phyloP scores from a whole-genome alignment of 2,797 vertebrate genomes.

The Melanotaenia parkinsoni region DNA sequence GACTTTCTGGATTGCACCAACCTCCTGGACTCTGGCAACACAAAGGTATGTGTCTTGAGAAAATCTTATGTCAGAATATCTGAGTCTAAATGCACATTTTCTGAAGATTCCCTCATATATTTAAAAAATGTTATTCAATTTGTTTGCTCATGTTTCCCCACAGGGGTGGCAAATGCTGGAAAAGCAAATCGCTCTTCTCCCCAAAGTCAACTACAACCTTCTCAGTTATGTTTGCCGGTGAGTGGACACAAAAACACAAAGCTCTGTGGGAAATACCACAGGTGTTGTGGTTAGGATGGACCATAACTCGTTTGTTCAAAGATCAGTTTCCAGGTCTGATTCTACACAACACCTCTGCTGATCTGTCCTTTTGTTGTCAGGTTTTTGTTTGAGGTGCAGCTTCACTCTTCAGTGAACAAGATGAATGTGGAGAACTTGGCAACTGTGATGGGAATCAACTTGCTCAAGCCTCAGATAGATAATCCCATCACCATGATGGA shows the following conservation, averaged over 20 bases:
- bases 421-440: constrained; percentile 98
- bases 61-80: background rate
- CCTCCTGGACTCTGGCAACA: constrained; percentile 74
- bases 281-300: too few species aligned
- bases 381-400: constrained; percentile 94
- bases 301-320: too few species aligned
- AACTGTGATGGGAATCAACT: constrained; percentile 96
- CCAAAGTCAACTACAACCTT: constrained; percentile 92
- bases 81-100: background rate
- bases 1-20: constrained; percentile 90
- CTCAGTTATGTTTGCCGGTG: constrained; percentile 95
- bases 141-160: constrained; percentile 14
- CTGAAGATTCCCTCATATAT: background rate
- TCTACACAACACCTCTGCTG: background rate
- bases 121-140: background rate
- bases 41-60: constrained; percentile 73
- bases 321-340: background rate
- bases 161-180: constrained; percentile 88
- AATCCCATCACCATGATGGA: constrained; percentile 95
- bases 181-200: constrained; percentile 89
- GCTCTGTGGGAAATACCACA: too few species aligned
- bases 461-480: constrained; percentile 92
- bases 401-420: constrained; percentile 90
- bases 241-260: constrained; percentile 25
- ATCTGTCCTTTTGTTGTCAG: constrained; percentile 67